Percentiles rank a stretch among this genome's conserved stretches.
Evolutionary conservation across 1,140 invertebrate genomes (phyloP).

Genomic region (Yoshiicerus persimilis): DNA sequence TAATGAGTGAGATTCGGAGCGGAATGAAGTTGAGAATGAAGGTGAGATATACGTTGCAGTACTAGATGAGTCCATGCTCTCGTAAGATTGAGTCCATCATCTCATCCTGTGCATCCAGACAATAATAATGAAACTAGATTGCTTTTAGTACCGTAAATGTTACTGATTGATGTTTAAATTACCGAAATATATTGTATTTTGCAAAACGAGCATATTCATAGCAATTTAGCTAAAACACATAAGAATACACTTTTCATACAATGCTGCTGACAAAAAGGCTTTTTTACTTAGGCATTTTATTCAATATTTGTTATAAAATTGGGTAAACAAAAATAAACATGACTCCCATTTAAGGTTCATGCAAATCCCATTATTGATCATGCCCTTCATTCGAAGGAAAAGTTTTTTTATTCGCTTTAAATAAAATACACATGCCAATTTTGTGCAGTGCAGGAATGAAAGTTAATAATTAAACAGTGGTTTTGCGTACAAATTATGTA

Average conservation of each 20-base stretch:
- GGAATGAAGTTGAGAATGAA: constrained; percentile 10
- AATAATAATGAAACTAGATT: not conserved
- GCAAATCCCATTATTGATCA: too few species aligned
- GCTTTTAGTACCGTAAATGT: not conserved
- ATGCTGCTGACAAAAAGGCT: not conserved
- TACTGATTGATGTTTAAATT: not conserved
- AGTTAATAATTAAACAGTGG: too few species aligned
- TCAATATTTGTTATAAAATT: too few species aligned
- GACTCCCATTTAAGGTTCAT: too few species aligned
- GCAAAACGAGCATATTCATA: not conserved
- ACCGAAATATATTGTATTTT: not conserved
- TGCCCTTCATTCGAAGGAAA: too few species aligned
- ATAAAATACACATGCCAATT: too few species aligned
- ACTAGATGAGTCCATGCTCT: constrained; percentile 56
- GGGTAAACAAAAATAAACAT: too few species aligned
- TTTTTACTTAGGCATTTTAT: too few species aligned
- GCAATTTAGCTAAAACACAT: not conserved
- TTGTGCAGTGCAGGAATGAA: too few species aligned
- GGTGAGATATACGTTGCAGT: not conserved
- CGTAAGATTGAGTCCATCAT: constrained; percentile 55
- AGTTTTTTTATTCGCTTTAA: too few species aligned
- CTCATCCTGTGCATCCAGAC: constrained; percentile 53
- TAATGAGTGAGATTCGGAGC: not conserved
- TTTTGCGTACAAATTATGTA: too few species aligned
- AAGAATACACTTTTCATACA: not conserved